These are phyloP conservation scores for Osmerus eperlanus DNA, from an alignment of 2,113 vertebrate genomes.

Conservation along the genomic window DNA sequence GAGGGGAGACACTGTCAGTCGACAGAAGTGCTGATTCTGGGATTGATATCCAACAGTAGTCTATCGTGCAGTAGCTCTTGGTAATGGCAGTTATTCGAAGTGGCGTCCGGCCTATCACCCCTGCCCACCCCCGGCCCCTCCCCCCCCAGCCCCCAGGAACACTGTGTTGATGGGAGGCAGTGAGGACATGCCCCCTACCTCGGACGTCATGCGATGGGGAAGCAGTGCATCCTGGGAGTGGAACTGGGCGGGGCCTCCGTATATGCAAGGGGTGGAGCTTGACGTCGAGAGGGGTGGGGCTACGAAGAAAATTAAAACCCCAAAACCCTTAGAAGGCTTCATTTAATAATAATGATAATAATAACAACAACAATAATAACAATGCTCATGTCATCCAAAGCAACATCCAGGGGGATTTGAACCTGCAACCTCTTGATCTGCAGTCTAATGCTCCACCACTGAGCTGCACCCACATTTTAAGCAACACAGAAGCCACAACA, in stretches of 20 bases:
- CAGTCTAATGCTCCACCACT: too few relatives aligned
- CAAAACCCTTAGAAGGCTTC: too few relatives aligned
- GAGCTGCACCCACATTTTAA: too few relatives aligned
- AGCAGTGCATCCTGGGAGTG: conserved; percentile 80
- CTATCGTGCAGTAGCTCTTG: too few relatives aligned
- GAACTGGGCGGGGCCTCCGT: conserved; percentile 76
- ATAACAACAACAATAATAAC: neutral
- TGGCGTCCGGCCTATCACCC: neutral
- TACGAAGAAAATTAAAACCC: conserved; percentile 28
- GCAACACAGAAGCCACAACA: too few relatives aligned
- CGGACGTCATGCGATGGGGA: conserved; percentile 64
- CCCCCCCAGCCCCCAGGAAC: conserved; percentile 84
- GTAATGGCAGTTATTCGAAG: too few relatives aligned
- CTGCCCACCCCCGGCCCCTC: neutral
- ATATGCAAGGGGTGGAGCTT: conserved; percentile 90
- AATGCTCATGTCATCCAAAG: neutral
- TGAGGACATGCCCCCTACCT: conserved; percentile 82
- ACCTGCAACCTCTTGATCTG: too few relatives aligned
- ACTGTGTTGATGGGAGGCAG: conserved; percentile 97
- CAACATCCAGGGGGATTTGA: too few relatives aligned
- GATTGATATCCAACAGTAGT: too few relatives aligned
- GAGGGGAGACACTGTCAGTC: too few relatives aligned
- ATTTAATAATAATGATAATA: too few relatives aligned
- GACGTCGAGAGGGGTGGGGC: conserved; percentile 69
- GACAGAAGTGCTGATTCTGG: too few relatives aligned